Percentiles rank a stretch among this genome's conserved stretches.
These are phyloP conservation scores for Hippocampus guttulatus DNA, from an alignment of 2,113 vertebrate genomes.

Conservation along the genomic window DNA sequence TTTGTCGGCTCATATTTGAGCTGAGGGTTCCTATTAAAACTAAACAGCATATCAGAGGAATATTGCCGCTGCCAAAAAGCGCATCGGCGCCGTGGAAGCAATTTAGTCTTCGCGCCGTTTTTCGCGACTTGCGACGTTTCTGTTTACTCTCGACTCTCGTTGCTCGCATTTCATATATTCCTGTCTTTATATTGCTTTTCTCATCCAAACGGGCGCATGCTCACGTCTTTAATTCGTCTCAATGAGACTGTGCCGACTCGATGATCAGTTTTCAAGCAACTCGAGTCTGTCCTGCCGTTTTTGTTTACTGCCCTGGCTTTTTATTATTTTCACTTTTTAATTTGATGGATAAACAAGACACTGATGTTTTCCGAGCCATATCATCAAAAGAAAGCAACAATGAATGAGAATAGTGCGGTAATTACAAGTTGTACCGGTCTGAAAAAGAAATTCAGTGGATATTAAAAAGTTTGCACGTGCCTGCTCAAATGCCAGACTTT, in stretches of 20 bases:
- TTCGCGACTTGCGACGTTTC: slow-evolving; percentile 52
- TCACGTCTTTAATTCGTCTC: slow-evolving; percentile 32
- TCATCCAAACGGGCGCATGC: slow-evolving; percentile 35
- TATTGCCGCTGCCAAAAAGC: slow-evolving; percentile 68
- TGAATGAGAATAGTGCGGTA: not conserved
- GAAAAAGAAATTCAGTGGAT: not conserved
- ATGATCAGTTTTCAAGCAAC: not conserved
- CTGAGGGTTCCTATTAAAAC: slow-evolving; percentile 74
- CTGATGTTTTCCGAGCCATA: not conserved
- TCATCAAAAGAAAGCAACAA: not conserved
- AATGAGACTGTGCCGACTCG: slow-evolving; percentile 11
- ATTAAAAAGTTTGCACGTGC: not conserved
- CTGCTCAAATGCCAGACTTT: not conserved
- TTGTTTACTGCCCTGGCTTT: not conserved
- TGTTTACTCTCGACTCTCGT: slow-evolving; percentile 50
- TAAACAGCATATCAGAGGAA: slow-evolving; percentile 74
- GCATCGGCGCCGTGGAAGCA: slow-evolving; percentile 61
- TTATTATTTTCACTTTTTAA: not conserved
- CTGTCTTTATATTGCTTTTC: slow-evolving; percentile 50
- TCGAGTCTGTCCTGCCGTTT: not conserved
- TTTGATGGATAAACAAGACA: not conserved
- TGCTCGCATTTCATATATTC: slow-evolving; percentile 46
- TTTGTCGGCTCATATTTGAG: slow-evolving; percentile 77
- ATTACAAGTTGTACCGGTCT: not conserved
- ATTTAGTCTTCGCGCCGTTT: slow-evolving; percentile 67